Base-by-base conservation (phyloP, 92 coral and sea anemone genomes). In the Nematostella vectensis region DNA sequence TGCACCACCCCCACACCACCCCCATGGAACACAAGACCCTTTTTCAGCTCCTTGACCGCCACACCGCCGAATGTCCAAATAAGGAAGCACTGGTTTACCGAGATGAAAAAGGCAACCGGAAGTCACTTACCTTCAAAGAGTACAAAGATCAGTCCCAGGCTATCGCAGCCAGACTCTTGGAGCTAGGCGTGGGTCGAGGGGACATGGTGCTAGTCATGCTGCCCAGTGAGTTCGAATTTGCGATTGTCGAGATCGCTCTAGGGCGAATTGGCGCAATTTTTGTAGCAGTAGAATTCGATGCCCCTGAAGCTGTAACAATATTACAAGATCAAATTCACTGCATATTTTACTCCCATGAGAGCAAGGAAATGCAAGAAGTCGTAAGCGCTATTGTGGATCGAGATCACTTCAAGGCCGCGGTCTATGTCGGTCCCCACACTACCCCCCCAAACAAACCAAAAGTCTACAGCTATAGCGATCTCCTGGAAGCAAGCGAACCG, bases 21-120 rank as follows among this genome's bases (percentile, higher is more conserved):
- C 57, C 68, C 12, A 31, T 61, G 22, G 68, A 61, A 6, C 29
- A 48, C 57, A 45, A 56, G n/a, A 48, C 57, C 1, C 55, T 54
- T 16, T 61, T 48, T 17, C 68, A 61, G 33, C 37, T 61, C 30
- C 57, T 61, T 17, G 54, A 31, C 15, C 2, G 4, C n/a, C 55
- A 61, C 25, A 22, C 57, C 11, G 36, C 47, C 27, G 39, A 18
- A 0, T 15, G 19, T 3, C 68, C 68, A 0, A 31, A 61, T 26
- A 61, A 61, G 29, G 68, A 48, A 17, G 68, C 68, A 10, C 21
- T 61, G 13, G 47, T 61, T 11, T 48, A 43, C 31, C 68, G 68
- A 1, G 57, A 61, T 21, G 68, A 48, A 33, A 28, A 61, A 16
- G 11, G 1, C 15, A 45, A 61, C 57, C 26, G 68, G 48, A 27